Evolutionary conservation across 2,888 invertebrate species (phyloP).

Genomic region (Idaea aversata): DNA sequence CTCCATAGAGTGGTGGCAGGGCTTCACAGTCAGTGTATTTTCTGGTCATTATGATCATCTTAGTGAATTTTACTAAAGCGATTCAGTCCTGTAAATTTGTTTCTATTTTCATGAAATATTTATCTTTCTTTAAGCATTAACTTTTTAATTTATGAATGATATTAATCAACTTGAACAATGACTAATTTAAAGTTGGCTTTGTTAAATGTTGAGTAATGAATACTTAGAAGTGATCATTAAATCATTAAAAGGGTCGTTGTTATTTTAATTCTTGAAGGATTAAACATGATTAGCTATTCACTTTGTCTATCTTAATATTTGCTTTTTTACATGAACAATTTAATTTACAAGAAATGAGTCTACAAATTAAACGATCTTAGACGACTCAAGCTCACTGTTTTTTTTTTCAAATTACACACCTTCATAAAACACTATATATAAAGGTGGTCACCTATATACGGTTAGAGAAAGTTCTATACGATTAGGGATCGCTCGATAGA

Average conservation of each 20-base stretch:
- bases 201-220: not conserved
- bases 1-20: too few relatives aligned
- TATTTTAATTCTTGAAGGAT: not conserved
- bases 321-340: not conserved
- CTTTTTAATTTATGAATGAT: not conserved
- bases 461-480: too few relatives aligned
- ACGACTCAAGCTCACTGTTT: too few relatives aligned
- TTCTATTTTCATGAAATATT: not conserved
- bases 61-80: too few relatives aligned
- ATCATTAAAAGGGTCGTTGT: not conserved
- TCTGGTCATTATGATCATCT: too few relatives aligned
- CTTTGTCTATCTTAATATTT: not conserved
- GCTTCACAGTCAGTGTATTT: too few relatives aligned
- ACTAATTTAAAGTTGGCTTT: not conserved
- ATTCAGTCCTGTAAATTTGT: too few relatives aligned
- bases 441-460: too few relatives aligned
- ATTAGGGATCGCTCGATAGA: too few relatives aligned
- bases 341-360: not conserved
- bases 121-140: not conserved
- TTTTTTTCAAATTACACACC: too few relatives aligned
- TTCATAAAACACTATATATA: too few relatives aligned
- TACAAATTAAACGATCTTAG: too few relatives aligned
- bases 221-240: not conserved
- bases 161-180: not conserved
- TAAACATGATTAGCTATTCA: not conserved